phyloP scores from a whole-genome alignment of 2,888 invertebrate genomes.

The Perizoma flavofasciatum region DNA sequence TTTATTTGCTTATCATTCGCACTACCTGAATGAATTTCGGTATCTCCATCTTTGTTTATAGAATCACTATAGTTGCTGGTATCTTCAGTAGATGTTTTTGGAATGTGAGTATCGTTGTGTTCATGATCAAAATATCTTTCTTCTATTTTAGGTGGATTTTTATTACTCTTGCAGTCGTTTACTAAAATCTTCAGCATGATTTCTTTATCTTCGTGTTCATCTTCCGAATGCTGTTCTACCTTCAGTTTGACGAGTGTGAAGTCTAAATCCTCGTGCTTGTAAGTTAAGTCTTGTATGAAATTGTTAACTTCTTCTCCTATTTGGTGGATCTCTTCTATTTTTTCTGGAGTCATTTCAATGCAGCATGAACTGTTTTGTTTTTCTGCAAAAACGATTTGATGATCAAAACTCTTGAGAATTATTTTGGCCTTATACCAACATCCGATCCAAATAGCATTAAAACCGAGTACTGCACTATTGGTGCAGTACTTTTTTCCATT shows the following conservation, averaged over 20 bases:
- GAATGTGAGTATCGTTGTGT: not conserved
- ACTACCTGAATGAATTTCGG: not conserved
- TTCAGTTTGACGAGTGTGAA: conserved; percentile 7
- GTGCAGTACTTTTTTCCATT: too few species aligned
- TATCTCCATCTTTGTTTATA: not conserved
- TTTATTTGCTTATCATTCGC: too few species aligned
- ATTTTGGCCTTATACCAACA: too few species aligned
- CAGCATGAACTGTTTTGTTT: conserved; percentile 7
- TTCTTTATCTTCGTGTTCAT: conserved; percentile 11
- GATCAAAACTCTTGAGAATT: too few species aligned
- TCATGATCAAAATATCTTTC: not conserved
- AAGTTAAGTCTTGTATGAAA: conserved; percentile 8
- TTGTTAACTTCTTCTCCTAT: conserved; percentile 11
- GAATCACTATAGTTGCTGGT: not conserved
- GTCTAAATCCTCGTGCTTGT: conserved; percentile 16
- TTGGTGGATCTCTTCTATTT: conserved; percentile 4
- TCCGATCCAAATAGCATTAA: too few species aligned
- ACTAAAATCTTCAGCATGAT: conserved; percentile 5
- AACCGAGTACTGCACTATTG: too few species aligned
- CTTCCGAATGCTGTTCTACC: conserved; percentile 9
- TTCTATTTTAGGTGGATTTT: not conserved
- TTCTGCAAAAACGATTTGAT: conserved; percentile 2
- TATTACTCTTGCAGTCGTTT: conserved; percentile 2
- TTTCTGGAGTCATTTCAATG: conserved; percentile 9
- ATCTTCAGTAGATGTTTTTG: too few species aligned